phyloP scores from a whole-genome alignment of 2,113 vertebrate genomes.

The Fregata magnificens region DNA sequence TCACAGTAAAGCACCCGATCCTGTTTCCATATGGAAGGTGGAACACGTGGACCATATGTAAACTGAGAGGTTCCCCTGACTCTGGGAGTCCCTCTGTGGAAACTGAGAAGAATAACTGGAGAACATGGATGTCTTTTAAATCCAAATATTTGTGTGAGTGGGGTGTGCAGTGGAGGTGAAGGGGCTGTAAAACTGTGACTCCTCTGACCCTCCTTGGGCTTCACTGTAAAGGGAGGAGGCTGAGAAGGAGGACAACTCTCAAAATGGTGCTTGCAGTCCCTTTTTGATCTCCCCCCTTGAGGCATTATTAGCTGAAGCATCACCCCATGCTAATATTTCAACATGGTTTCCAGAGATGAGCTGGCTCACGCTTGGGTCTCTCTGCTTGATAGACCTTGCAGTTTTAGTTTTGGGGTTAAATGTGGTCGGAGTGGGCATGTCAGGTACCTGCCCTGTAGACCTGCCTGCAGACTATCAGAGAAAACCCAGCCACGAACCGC shows the following conservation, averaged over 20 bases:
- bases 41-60: rapidly evolving
- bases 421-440: neutral
- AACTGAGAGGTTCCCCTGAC: neutral
- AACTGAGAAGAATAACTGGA: neutral
- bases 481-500: neutral
- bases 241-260: neutral
- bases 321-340: neutral
- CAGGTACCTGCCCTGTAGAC: too few relatives aligned
- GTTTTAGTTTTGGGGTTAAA: neutral
- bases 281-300: neutral
- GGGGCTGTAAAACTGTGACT: neutral
- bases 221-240: neutral
- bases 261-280: neutral
- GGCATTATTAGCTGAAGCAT: neutral
- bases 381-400: neutral
- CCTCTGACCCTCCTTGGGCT: neutral
- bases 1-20: neutral
- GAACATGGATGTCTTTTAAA: neutral
- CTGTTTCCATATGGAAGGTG: neutral
- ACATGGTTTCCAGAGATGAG: neutral
- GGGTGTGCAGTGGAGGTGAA: neutral
- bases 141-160: neutral
- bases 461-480: neutral
- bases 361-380: neutral
- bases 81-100: neutral